Conservation (phyloP, 37 sponge, comb jelly and placozoan genomes). For the Haliclona indistincta region DNA sequence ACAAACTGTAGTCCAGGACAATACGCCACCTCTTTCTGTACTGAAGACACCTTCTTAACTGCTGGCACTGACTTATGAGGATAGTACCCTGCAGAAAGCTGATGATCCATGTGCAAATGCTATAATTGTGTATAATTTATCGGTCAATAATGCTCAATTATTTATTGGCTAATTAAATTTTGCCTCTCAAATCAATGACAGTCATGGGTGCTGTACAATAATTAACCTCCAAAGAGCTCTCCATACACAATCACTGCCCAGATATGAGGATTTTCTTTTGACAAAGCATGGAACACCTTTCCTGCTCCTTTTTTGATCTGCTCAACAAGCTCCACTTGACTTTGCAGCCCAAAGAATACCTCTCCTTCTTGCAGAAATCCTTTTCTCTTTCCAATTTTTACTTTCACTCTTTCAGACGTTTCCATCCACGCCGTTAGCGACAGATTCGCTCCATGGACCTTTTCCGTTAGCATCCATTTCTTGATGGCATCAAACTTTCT, state of each 20-base stretch:
- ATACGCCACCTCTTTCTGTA: constrained; percentile 47
- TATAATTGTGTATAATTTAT: not conserved
- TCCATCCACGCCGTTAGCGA: constrained; percentile 24
- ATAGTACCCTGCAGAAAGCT: constrained; percentile 21
- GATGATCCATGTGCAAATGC: not conserved
- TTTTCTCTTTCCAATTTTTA: constrained; percentile 20
- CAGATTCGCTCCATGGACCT: constrained; percentile 63
- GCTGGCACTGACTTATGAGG: constrained; percentile 34
- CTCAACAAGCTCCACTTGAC: constrained; percentile 20
- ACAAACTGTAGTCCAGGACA: constrained; percentile 40
- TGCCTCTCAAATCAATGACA: no score
- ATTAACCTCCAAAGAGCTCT: constrained; percentile 63
- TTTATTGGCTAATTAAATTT: not conserved
- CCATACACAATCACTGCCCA: constrained; percentile 23
- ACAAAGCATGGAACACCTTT: constrained; percentile 11
- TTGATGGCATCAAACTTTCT: constrained; percentile 34
- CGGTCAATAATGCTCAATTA: not conserved
- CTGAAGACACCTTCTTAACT: not conserved
- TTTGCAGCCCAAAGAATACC: constrained; percentile 25
- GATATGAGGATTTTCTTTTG: not conserved
- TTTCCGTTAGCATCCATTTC: constrained; percentile 53
- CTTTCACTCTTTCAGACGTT: not conserved
- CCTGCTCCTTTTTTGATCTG: constrained; percentile 12
- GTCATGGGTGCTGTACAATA: not conserved
- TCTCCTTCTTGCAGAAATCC: constrained; percentile 23